Evolutionary conservation across 2,113 vertebrate species (phyloP).

Genomic region (Malurus alboscapulatus): DNA sequence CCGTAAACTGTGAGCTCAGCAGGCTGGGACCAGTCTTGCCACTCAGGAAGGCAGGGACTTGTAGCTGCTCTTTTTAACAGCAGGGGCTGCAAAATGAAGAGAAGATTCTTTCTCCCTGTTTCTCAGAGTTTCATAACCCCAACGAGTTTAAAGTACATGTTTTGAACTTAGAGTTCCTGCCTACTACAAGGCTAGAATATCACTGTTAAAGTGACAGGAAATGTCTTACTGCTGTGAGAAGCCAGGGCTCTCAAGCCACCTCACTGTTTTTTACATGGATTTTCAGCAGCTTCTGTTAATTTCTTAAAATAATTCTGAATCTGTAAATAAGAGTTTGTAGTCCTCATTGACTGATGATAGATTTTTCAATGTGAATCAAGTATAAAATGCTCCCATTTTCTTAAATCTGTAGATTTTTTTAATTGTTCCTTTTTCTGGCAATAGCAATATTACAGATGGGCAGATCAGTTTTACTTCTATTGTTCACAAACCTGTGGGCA

Average conservation of each 20-base stretch:
- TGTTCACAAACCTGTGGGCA: background rate
- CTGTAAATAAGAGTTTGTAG: background rate
- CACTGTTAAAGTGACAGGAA: background rate
- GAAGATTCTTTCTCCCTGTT: background rate
- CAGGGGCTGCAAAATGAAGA: background rate
- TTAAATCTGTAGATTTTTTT: background rate
- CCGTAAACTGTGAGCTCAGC: background rate
- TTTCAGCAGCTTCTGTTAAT: slow-evolving; percentile 2
- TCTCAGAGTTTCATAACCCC: background rate
- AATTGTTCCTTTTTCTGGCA: background rate
- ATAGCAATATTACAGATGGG: background rate
- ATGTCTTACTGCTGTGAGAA: background rate
- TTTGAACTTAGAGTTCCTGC: background rate
- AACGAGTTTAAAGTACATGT: fast-evolving
- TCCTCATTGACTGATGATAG: background rate
- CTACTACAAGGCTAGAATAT: background rate
- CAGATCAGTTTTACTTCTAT: background rate
- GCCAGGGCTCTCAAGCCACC: background rate
- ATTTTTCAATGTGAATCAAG: background rate
- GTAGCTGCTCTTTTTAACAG: background rate
- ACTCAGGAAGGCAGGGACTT: background rate
- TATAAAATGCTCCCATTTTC: background rate
- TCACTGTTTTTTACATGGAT: background rate
- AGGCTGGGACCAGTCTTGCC: background rate
- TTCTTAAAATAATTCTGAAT: background rate